phyloP scores from a whole-genome alignment of 1,140 invertebrate genomes.

The Pogonognathellus flavescens region DNA sequence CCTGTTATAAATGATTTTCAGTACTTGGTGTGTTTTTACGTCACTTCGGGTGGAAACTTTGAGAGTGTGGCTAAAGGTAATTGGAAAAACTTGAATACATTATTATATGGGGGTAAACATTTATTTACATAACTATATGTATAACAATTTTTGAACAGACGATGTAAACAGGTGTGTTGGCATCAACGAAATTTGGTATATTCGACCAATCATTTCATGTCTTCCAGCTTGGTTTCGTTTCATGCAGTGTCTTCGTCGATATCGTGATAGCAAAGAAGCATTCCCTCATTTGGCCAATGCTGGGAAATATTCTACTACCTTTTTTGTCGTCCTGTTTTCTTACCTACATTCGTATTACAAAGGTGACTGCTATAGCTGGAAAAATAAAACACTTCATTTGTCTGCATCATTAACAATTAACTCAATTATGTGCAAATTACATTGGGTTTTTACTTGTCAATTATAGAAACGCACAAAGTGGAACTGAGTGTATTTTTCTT shows the following conservation, averaged over 20 bases:
- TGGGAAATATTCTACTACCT: conserved; percentile 98
- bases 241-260: conserved; percentile 96
- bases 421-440: too few species aligned
- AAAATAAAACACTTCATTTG: too few species aligned
- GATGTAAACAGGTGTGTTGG: conserved; percentile 61
- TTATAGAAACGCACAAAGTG: conserved; percentile 73
- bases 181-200: conserved; percentile 69
- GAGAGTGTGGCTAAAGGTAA: conserved; percentile 51
- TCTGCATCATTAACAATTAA: too few species aligned
- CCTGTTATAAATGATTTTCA: conserved; percentile 94
- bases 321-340: conserved; percentile 91
- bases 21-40: conserved; percentile 89
- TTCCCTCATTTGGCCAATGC: conserved; percentile 98
- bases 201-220: conserved; percentile 85
- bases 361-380: too few species aligned
- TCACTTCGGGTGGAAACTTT: conserved; percentile 71
- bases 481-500: conserved; percentile 85
- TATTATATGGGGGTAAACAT: too few species aligned
- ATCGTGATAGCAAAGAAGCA: conserved; percentile 87
- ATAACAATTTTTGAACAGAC: conserved; percentile 30
- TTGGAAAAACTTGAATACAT: too few species aligned
- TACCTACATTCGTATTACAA: conserved; percentile 79
- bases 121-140: too few species aligned
- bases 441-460: not conserved
- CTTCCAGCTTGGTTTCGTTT: conserved; percentile 98